These are phyloP conservation scores for Hylomyscus alleni DNA, from an alignment of 2,797 vertebrate genomes.

Conservation along the genomic window DNA sequence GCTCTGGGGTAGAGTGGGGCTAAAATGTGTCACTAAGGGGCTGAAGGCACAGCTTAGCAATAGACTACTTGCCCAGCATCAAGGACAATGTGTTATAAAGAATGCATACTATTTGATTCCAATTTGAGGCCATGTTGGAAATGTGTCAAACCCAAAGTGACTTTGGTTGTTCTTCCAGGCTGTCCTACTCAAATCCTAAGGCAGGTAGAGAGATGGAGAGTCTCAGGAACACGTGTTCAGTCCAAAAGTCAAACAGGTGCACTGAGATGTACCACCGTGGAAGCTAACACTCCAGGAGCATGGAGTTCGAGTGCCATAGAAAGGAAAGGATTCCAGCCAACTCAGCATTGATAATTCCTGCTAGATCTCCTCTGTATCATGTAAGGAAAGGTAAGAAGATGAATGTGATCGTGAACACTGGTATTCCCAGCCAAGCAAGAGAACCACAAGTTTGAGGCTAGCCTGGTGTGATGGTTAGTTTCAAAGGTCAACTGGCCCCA, in stretches of 20 bases:
- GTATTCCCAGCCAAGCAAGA: not conserved
- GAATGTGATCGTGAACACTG: too few species aligned
- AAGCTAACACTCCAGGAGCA: not conserved
- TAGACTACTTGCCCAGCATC: not conserved
- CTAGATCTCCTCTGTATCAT: not conserved
- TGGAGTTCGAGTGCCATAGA: not conserved
- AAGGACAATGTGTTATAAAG: not conserved
- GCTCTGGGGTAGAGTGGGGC: not conserved
- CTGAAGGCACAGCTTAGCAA: not conserved
- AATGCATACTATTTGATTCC: not conserved
- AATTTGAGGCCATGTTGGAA: not conserved
- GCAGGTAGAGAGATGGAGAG: not conserved
- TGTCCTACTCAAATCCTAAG: not conserved
- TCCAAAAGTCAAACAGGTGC: conserved; percentile 14
- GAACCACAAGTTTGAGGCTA: not conserved
- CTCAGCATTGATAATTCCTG: not conserved
- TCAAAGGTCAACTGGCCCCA: not conserved
- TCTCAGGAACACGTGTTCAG: not conserved
- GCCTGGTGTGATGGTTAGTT: not conserved
- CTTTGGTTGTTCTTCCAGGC: conserved; percentile 3
- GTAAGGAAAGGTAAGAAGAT: not conserved
- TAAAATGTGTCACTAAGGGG: not conserved
- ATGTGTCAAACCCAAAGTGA: not conserved
- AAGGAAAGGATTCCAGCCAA: conserved; percentile 16
- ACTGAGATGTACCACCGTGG: not conserved